Evolutionary conservation across 2,113 vertebrate genomes (phyloP).

Genomic region (Oreocharis arfaki): DNA sequence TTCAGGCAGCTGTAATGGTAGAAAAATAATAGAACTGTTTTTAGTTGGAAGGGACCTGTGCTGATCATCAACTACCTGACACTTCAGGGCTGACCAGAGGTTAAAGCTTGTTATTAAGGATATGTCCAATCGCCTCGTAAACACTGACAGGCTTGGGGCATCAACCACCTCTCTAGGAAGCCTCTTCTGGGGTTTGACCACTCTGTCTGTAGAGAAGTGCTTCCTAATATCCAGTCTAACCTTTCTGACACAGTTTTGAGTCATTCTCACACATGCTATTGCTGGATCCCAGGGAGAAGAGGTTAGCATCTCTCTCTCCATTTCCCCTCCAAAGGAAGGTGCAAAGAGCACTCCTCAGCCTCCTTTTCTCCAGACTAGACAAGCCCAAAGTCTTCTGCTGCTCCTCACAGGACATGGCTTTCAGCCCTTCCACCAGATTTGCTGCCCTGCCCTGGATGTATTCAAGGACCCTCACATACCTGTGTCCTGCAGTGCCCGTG

Average conservation of each 20-base stretch:
- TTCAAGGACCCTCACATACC: not conserved
- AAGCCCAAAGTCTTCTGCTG: not conserved
- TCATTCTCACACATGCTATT: not conserved
- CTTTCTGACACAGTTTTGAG: not conserved
- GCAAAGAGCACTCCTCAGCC: not conserved
- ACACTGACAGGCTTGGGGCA: not conserved
- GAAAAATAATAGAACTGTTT: not conserved
- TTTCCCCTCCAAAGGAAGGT: not conserved
- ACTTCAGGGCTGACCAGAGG: not conserved
- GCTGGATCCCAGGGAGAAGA: not conserved
- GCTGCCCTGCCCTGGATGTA: not conserved
- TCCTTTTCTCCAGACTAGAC: not conserved
- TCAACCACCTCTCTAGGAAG: not conserved
- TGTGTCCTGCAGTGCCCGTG: rapidly evolving
- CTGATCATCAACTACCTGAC: not conserved
- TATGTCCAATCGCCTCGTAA: not conserved
- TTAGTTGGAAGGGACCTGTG: not conserved
- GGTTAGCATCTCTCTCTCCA: not conserved
- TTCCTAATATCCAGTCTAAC: not conserved
- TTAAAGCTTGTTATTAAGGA: not conserved
- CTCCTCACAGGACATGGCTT: not conserved
- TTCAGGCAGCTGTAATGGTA: not conserved
- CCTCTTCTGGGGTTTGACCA: not conserved
- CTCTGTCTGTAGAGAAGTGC: not conserved
- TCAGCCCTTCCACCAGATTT: not conserved